These are phyloP conservation scores for Octodon degus DNA, from an alignment of 2,113 vertebrate genomes.

Conservation along the genomic window DNA sequence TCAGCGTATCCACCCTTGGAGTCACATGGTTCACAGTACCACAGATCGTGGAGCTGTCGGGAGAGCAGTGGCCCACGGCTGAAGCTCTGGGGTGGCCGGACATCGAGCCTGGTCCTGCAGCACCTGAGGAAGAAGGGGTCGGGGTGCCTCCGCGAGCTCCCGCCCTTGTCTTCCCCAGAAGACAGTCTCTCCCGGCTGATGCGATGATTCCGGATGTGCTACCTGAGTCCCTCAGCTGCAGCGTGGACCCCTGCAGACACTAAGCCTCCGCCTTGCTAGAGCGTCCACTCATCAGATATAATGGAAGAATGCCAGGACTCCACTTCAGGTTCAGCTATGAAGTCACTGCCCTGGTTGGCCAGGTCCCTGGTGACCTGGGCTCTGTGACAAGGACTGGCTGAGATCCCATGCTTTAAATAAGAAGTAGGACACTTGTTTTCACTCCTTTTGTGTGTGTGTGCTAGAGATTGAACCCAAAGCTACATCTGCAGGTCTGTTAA, in stretches of 20 bases:
- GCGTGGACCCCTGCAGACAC: slow-evolving; percentile 20
- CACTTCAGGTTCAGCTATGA: not conserved
- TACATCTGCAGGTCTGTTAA: not conserved
- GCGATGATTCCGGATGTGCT: slow-evolving; percentile 30
- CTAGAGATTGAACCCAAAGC: not conserved
- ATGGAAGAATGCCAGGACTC: slow-evolving; percentile 41
- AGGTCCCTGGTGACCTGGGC: not conserved
- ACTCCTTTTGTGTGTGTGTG: not conserved
- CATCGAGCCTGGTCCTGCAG: not conserved
- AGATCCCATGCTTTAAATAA: not conserved
- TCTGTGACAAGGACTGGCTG: not conserved
- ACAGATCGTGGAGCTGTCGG: not conserved
- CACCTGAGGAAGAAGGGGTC: not conserved
- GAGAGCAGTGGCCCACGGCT: not conserved
- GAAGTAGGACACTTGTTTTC: not conserved
- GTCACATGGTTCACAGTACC: not conserved
- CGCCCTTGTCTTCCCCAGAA: not conserved
- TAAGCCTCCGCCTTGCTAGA: not conserved
- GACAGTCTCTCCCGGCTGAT: slow-evolving; percentile 49
- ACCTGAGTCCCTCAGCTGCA: slow-evolving; percentile 56
- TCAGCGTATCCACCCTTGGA: not conserved
- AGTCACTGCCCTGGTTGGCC: not conserved
- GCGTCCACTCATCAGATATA: slow-evolving; percentile 45
- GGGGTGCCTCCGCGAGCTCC: not conserved
- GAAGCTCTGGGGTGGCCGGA: not conserved